These are phyloP conservation scores for Tipula confusa DNA, from an alignment of 2,888 invertebrate species.

Conservation along the genomic window DNA sequence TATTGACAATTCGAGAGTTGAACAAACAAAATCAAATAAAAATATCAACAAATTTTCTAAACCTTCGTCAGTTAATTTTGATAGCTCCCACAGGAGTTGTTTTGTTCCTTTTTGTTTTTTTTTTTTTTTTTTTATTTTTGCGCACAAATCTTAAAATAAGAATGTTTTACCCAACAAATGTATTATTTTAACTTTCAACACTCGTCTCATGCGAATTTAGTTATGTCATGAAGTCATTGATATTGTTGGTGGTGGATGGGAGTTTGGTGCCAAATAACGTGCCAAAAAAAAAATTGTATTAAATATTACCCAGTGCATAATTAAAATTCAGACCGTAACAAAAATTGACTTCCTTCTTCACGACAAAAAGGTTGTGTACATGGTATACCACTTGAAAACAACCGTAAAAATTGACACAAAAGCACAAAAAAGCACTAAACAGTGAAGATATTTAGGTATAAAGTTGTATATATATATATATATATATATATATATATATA, in stretches of 20 bases:
- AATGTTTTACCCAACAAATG: background rate
- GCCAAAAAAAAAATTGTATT: background rate
- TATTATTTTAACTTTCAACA: background rate
- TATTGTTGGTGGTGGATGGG: background rate
- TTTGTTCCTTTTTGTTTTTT: background rate
- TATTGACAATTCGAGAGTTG: background rate
- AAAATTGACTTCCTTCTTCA: background rate
- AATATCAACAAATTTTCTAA: constrained; percentile 16
- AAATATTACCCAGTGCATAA: background rate
- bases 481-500: background rate
- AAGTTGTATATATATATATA: too few species aligned
- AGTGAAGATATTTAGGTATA: background rate
- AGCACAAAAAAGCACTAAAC: background rate
- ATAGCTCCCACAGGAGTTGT: background rate
- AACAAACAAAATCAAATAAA: background rate
- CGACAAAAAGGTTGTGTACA: background rate
- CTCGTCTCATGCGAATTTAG: background rate
- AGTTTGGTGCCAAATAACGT: background rate
- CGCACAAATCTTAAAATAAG: background rate
- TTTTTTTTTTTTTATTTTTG: background rate
- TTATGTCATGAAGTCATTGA: background rate
- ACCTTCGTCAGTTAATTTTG: constrained; percentile 25
- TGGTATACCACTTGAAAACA: constrained; percentile 14
- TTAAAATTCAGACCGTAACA: background rate
- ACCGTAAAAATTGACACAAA: background rate